Evolutionary conservation across 2,888 invertebrate species (phyloP), one percentile per base, ranked within the genome.

Genomic region (Odontocolon sp.): DNA sequence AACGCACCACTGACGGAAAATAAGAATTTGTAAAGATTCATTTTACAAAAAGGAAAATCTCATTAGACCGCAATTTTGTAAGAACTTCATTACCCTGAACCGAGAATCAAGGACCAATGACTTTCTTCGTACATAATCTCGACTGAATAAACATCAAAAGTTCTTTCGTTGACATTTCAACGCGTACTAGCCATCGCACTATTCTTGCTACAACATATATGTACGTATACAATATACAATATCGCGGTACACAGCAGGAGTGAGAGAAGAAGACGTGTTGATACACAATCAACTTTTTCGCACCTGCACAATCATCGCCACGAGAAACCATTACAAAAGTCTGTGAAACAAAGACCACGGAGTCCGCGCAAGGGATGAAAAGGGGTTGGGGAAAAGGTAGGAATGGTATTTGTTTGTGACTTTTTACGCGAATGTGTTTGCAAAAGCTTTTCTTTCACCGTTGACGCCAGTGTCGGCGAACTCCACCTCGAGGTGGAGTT

Each of bases 241-340:
- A n/a, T n/a, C n/a, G n/a, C n/a, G n/a, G n/a, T n/a, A n/a, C n/a
- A n/a, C n/a, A n/a, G n/a, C n/a, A n/a, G n/a, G 54, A 33, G 28
- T 31, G 31, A 33, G 54, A 31, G 16, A 28, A 54, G 33, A 28
- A 33, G 28, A 54, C 14, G 31, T 33, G 33, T 31, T 18, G 47
- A 11, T 47, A 45, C 33, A n/a, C n/a, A n/a, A 14, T 23, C 33
- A 47, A 21, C 47, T 45, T 23, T n/a, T 36, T 23, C 50, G 47
- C 64, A 64, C 64, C 50, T 64, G 69, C 64, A 64, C 26, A 45
- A 21, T 23, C 38, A 31, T 16, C 50, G 40, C 3, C 14, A 21
- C 63, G 16, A 18, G 67, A 66, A 73, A 47, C 59, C 74, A 50
- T 74, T 45, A 75, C 70, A 70, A 75, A 75, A 70, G 70, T 70